phyloP scores from a whole-genome alignment of 1,140 invertebrate species.

The Drosophila subobscura region DNA sequence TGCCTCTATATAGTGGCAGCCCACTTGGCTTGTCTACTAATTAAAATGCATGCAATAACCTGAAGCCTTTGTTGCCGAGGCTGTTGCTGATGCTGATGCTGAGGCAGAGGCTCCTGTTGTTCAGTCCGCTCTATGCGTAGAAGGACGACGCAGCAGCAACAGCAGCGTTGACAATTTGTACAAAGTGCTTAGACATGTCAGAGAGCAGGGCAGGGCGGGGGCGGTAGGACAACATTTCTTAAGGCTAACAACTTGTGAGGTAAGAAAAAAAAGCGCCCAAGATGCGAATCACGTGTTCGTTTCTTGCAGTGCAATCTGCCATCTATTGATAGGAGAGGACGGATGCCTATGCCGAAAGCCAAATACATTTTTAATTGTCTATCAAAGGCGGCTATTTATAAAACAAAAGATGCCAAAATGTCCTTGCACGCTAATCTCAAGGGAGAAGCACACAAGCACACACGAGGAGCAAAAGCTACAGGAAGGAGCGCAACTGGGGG shows the following conservation, averaged over 20 bases:
- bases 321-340: constrained; percentile 63
- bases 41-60: constrained; percentile 82
- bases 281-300: constrained; percentile 2
- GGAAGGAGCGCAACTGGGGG: neutral
- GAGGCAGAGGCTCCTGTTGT: constrained; percentile 29
- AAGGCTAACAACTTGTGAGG: constrained; percentile 18
- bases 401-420: constrained; percentile 65
- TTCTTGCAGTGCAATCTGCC: constrained; percentile 1
- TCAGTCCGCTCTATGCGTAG: constrained; percentile 60
- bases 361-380: constrained; percentile 75
- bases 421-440: constrained; percentile 51
- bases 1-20: constrained; percentile 50
- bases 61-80: constrained; percentile 76
- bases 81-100: constrained; percentile 38
- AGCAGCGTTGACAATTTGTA: constrained; percentile 71
- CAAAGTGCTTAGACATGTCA: constrained; percentile 66
- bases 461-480: neutral
- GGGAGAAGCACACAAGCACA: constrained; percentile 10
- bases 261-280: neutral
- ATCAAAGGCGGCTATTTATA: constrained; percentile 67
- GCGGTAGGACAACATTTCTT: constrained; percentile 38
- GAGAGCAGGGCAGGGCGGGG: constrained; percentile 8
- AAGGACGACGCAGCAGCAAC: constrained; percentile 50
- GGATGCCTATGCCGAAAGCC: constrained; percentile 29
- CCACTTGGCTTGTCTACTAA: constrained; percentile 81